Evolutionary conservation across 2,797 vertebrate species (phyloP).

Genomic region (Crenichthys baileyi): DNA sequence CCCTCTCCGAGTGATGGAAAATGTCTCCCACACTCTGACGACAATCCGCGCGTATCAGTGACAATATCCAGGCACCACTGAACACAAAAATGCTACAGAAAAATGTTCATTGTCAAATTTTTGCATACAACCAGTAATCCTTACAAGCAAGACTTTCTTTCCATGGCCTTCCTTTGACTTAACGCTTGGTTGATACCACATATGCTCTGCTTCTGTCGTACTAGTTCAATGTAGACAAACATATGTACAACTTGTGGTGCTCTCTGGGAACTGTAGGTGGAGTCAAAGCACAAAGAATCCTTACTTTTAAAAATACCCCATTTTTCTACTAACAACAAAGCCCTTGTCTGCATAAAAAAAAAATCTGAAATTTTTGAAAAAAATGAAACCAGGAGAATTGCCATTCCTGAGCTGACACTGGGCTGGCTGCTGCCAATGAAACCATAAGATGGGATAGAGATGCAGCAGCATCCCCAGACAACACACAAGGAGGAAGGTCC

Average conservation of each 20-base stretch:
- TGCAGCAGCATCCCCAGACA: constrained; percentile 48
- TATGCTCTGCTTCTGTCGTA: neutral
- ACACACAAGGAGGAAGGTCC: constrained; percentile 62
- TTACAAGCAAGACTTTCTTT: neutral
- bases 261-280: constrained; percentile 73
- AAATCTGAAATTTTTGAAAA: constrained; percentile 27
- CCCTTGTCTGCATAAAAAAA: constrained; percentile 10
- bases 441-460: constrained; percentile 46
- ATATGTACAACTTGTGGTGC: constrained; percentile 53
- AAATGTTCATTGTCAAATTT: constrained; percentile 1
- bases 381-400: constrained; percentile 31
- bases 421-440: constrained; percentile 49
- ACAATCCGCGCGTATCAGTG: constrained; percentile 33
- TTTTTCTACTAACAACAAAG: constrained; percentile 13
- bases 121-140: neutral
- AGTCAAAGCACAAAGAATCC: constrained; percentile 72
- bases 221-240: constrained; percentile 12
- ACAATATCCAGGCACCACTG: constrained; percentile 35
- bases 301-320: constrained; percentile 14
- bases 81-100: constrained; percentile 5
- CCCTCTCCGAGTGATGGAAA: constrained; percentile 57
- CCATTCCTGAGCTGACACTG: constrained; percentile 40
- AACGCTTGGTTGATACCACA: neutral
- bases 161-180: constrained; percentile 4
- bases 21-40: constrained; percentile 53